A percentile compares a stretch with the other conserved stretches of the same genome.
Evolutionary conservation across 1,140 invertebrate genomes (phyloP).

Genomic region (Brachionus manjavacas): DNA sequence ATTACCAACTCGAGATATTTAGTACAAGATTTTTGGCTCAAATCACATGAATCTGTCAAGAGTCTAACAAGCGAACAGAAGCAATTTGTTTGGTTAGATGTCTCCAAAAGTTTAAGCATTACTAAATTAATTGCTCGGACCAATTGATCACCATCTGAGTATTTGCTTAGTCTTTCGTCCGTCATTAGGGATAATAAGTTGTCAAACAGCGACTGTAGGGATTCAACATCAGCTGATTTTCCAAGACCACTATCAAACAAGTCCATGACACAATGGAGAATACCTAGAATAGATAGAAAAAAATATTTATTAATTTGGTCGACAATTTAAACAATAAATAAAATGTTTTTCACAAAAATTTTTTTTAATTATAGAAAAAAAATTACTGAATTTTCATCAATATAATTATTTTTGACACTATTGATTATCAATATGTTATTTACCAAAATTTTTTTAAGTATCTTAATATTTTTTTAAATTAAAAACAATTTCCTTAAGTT

Average conservation of each 20-base stretch:
- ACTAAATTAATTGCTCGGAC: constrained; percentile 40
- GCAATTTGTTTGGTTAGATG: constrained; percentile 29
- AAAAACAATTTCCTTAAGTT: no score
- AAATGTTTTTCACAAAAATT: no score
- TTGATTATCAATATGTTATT: no score
- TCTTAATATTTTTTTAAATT: no score
- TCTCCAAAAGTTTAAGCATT: constrained; percentile 34
- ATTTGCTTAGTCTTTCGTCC: neutral
- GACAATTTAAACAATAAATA: no score
- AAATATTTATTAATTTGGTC: no score
- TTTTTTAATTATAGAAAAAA: no score
- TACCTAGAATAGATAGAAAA: neutral
- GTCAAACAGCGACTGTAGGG: neutral
- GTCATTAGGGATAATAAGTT: constrained; percentile 15
- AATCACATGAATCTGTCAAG: constrained; percentile 25
- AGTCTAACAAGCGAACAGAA: constrained; percentile 24
- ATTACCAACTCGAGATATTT: constrained; percentile 43
- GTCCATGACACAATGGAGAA: constrained; percentile 15
- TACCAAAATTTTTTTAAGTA: no score
- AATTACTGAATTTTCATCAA: no score
- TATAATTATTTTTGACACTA: no score
- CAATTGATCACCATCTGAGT: constrained; percentile 32
- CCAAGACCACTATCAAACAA: constrained; percentile 19
- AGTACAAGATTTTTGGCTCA: neutral
- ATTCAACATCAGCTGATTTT: neutral